Percentiles rank a stretch among this genome's conserved stretches.
phyloP scores from a whole-genome alignment of 2,797 vertebrate genomes.

The Morus bassanus region DNA sequence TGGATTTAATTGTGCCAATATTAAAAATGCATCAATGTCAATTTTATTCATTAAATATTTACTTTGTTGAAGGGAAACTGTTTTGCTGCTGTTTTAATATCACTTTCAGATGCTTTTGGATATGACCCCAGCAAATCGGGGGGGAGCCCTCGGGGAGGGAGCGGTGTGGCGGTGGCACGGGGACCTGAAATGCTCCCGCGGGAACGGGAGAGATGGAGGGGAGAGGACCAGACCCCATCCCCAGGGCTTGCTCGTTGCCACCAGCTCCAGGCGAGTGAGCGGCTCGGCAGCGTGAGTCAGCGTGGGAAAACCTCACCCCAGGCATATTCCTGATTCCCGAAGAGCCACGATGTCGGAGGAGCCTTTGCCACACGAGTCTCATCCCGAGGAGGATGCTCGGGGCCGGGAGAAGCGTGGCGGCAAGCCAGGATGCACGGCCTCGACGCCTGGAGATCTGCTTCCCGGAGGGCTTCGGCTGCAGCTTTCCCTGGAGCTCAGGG shows the following conservation, averaged over 20 bases:
- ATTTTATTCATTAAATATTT: slow-evolving; percentile 76
- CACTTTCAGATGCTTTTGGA: slow-evolving; percentile 55
- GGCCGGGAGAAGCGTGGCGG: not conserved
- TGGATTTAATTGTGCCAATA: slow-evolving; percentile 73
- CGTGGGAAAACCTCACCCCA: slow-evolving; percentile 20
- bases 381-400: not conserved
- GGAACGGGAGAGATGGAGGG: not conserved
- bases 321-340: not conserved
- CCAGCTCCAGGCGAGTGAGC: not conserved
- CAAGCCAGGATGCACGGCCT: not conserved
- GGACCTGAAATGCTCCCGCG: not conserved
- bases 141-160: slow-evolving; percentile 14
- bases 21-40: slow-evolving; percentile 76
- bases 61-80: slow-evolving; percentile 69
- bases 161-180: rapidly evolving
- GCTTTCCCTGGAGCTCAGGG: not conserved
- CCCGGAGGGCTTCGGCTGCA: not conserved
- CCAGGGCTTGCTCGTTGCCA: not conserved
- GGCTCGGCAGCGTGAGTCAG: slow-evolving; percentile 50
- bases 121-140: slow-evolving; percentile 1
- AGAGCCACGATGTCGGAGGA: not conserved
- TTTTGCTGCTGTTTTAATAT: slow-evolving; percentile 70
- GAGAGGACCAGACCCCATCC: not conserved
- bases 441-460: not conserved
- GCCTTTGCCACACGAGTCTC: not conserved